Evolutionary conservation across 1,140 invertebrate species (phyloP).

Genomic region (Drosophila parabipectinata): DNA sequence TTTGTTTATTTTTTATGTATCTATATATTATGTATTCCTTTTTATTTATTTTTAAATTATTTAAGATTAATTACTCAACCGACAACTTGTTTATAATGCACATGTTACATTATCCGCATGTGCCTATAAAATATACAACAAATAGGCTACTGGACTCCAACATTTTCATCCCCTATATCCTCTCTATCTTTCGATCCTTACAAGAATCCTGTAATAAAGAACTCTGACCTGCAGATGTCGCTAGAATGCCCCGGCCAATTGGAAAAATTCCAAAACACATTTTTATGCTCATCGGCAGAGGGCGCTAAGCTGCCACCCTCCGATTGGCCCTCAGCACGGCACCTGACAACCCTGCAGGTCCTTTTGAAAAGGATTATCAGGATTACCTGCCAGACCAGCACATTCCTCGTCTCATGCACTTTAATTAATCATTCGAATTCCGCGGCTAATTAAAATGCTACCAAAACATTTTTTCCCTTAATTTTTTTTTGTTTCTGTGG

Average conservation of each 20-base stretch:
- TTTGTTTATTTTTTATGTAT: no score
- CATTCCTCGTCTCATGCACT: conserved; percentile 58
- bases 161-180: background rate
- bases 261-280: background rate
- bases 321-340: background rate
- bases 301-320: conserved; percentile 24
- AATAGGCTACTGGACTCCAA: background rate
- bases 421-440: conserved; percentile 71
- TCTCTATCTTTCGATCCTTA: background rate
- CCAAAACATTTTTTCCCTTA: conserved; percentile 57
- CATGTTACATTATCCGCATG: no score
- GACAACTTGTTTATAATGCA: no score
- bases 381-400: conserved; percentile 9
- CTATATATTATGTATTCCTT: no score
- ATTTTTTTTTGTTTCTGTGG: background rate
- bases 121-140: background rate
- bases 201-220: background rate
- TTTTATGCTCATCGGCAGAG: conserved; percentile 17
- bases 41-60: no score
- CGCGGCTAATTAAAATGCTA: conserved; percentile 77
- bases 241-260: conserved; percentile 3
- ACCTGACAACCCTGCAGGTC: conserved; percentile 55
- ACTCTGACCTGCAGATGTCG: conserved; percentile 48
- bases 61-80: no score
- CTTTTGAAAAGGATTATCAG: background rate